Base-by-base conservation (phyloP, 2,113 vertebrate genomes). In the Pterocles burchelli region DNA sequence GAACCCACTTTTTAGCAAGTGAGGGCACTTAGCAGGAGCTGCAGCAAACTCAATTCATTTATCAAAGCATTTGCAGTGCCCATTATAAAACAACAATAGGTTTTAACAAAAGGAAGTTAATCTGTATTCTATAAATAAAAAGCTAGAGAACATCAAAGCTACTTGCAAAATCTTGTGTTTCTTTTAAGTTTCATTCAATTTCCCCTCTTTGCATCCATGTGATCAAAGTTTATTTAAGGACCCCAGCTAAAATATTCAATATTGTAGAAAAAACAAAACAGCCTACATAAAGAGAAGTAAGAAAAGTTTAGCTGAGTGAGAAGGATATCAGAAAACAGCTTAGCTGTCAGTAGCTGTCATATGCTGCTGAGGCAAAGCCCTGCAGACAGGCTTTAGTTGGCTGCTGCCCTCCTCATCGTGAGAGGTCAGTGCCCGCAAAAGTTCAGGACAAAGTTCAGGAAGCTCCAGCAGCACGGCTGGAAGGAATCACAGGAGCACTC, bases 121-220 rank as follows among this genome's bases (percentile, higher is more conserved):
- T 96, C 93, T 91, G 73, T 96, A 65, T 78, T 86, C 88, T 94
- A 92, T 93, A 97, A 97, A 96, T 96, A 97, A 92, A 92, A 94
- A 92, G 57, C 80, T 70, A 70, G 46, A 89, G 66, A 54, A 96
- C 93, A 96, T 96, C 95, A 95, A 97, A 96, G 92, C 66, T 72
- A 21, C 76, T 84, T 68, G 31, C 41, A 85, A 93, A 87, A 75
- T 84, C 65, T 78, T 57, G 6, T 5, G 28, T 54, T 91, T 90
- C 94, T 94, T 96, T 96, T 54, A 95, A 81, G 88, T 93, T 93
- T 87, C 59, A 13, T 95, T 95, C 83, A 18, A 4, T 89, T 93
- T 77, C 41, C 18, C 34, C 29, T 93, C 61, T 95, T 77, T 51
- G 61, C 49, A 58, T 81, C 20, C 17, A 17, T 65, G 28, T 67